Percentiles rank a stretch among this genome's conserved stretches.
Evolutionary conservation across 2,888 invertebrate species (phyloP).

Genomic region (Napeogenes inachia): DNA sequence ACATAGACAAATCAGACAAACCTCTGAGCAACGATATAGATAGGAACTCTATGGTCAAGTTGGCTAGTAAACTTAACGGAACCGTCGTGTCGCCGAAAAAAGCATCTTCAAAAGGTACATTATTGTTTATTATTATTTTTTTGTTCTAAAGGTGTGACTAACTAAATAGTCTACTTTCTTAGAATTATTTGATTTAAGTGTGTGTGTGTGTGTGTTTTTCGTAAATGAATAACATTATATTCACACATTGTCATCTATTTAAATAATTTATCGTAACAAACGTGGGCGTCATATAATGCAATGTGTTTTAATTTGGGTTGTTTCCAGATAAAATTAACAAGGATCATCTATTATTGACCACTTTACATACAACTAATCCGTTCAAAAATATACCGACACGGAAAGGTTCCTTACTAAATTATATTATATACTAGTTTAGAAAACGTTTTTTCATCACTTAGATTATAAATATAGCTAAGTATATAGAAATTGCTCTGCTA

Average conservation of each 20-base stretch:
- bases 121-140: not conserved
- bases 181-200: too few relatives aligned
- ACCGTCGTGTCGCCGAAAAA: slow-evolving; percentile 53
- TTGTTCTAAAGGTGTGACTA: not conserved
- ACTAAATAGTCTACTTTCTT: too few relatives aligned
- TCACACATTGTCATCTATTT: too few relatives aligned
- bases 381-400: slow-evolving; percentile 55
- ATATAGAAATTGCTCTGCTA: too few relatives aligned
- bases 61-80: slow-evolving; percentile 56
- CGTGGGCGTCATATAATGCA: too few relatives aligned
- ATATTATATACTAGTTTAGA: not conserved
- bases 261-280: too few relatives aligned
- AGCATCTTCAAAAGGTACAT: slow-evolving; percentile 49
- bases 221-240: too few relatives aligned
- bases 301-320: too few relatives aligned
- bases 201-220: too few relatives aligned
- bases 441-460: not conserved
- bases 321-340: slow-evolving; percentile 51
- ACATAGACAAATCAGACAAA: slow-evolving; percentile 45
- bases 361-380: slow-evolving; percentile 65
- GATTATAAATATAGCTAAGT: too few relatives aligned
- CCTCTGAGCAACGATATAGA: slow-evolving; percentile 30
- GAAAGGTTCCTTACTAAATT: slow-evolving; percentile 52
- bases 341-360: slow-evolving; percentile 55
- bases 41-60: slow-evolving; percentile 41